Evolutionary conservation across 2,113 vertebrate genomes (phyloP).

Genomic region (Cyprinodon variegatus): DNA sequence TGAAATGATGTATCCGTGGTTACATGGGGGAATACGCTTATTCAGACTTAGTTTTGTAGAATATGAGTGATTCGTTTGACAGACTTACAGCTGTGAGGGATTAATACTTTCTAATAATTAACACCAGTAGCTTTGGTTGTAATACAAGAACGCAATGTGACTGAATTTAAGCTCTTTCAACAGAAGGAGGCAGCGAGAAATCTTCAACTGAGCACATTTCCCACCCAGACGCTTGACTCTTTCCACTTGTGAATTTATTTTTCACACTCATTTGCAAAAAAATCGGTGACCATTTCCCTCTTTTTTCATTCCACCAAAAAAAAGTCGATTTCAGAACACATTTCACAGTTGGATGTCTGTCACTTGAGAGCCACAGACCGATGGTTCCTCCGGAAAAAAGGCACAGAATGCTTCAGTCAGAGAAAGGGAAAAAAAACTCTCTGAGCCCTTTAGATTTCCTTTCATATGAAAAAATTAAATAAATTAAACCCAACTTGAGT

Average conservation of each 20-base stretch:
- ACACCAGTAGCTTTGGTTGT: conserved; percentile 13
- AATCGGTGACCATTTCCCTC: neutral
- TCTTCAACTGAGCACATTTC: neutral
- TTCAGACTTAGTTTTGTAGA: conserved; percentile 12
- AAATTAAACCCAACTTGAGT: conserved; percentile 14
- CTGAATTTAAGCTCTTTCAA: neutral
- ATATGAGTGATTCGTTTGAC: conserved; percentile 54
- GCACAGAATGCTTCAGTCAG: conserved; percentile 11
- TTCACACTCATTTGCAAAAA: conserved; percentile 27
- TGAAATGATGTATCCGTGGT: conserved; percentile 37
- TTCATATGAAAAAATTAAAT: neutral
- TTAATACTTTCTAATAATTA: conserved; percentile 33
- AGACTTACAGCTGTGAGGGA: conserved; percentile 25
- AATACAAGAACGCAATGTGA: conserved; percentile 5
- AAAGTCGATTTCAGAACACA: neutral
- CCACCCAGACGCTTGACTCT: neutral
- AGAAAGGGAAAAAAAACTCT: neutral
- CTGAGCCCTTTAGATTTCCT: neutral
- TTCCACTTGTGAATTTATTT: conserved; percentile 26
- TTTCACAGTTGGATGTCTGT: conserved; percentile 34
- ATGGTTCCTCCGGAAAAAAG: conserved; percentile 22
- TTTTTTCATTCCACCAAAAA: neutral
- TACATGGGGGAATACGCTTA: neutral
- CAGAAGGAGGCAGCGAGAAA: neutral
- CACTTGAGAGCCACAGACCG: conserved; percentile 21